Conservation (phyloP, 2,113 vertebrate genomes). For the Paralichthys olivaceus region DNA sequence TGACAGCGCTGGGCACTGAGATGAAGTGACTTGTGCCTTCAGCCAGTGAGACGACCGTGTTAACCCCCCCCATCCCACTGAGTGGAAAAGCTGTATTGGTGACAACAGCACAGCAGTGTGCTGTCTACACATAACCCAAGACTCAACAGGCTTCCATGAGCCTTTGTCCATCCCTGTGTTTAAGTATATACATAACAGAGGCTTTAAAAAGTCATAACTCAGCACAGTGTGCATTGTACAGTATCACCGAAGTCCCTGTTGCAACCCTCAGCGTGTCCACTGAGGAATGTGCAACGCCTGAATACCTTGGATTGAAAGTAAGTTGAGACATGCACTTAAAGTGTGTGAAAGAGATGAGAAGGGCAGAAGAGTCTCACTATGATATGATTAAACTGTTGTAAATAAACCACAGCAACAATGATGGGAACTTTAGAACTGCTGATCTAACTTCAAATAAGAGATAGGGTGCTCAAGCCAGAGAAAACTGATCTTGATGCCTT, state of each 20-base stretch:
- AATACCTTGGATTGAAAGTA: constrained; percentile 54
- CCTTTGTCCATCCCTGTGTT: constrained; percentile 66
- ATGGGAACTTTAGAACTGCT: constrained; percentile 25
- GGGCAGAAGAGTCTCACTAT: constrained; percentile 23
- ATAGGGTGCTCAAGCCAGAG: constrained; percentile 46
- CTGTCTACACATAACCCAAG: constrained; percentile 72
- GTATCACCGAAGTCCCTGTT: constrained; percentile 38
- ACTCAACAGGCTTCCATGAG: constrained; percentile 71
- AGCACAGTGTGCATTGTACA: constrained; percentile 44
- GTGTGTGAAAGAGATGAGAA: constrained; percentile 25
- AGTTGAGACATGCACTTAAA: constrained; percentile 15
- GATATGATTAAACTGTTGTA: constrained; percentile 34
- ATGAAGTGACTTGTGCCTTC: constrained; percentile 62
- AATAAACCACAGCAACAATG: constrained; percentile 54
- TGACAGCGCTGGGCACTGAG: constrained; percentile 46
- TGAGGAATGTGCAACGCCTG: constrained; percentile 38
- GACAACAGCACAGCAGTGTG: constrained; percentile 79
- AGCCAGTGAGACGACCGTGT: constrained; percentile 52
- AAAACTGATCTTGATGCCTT: constrained; percentile 55
- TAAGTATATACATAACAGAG: constrained; percentile 51
- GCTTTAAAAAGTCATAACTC: constrained; percentile 59
- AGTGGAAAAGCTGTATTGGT: constrained; percentile 68
- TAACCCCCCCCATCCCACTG: constrained; percentile 67
- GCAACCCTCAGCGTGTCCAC: constrained; percentile 44
- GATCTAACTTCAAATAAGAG: constrained; percentile 53